Evolutionary conservation across 2,797 vertebrate genomes (phyloP).

Genomic region (Epinephelus coioides): DNA sequence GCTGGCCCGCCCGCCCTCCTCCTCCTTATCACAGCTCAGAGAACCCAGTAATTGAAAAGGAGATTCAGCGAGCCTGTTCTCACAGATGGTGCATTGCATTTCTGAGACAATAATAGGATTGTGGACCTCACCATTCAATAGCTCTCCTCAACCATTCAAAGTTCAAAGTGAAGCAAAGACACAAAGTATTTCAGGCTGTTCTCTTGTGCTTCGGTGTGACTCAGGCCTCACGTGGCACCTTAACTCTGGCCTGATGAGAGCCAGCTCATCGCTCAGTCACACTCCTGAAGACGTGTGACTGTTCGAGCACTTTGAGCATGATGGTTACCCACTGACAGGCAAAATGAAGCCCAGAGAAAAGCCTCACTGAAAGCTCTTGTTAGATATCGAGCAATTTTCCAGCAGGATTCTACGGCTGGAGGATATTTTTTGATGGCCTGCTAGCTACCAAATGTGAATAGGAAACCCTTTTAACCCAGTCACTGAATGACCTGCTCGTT

Average conservation of each 20-base stretch:
- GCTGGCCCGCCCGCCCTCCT: not conserved
- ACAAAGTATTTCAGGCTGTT: conserved; percentile 7
- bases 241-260: conserved; percentile 57
- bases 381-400: conserved; percentile 33
- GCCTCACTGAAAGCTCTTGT: conserved; percentile 24
- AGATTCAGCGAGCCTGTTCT: conserved; percentile 33
- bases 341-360: conserved; percentile 24
- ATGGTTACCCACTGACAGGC: conserved; percentile 53
- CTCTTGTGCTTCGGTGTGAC: conserved; percentile 48
- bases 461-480: not conserved
- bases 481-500: conserved; percentile 1
- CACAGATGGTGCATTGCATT: conserved; percentile 39
- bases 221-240: conserved; percentile 70
- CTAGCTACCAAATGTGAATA: conserved; percentile 7
- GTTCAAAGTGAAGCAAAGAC: conserved; percentile 26
- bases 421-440: conserved; percentile 2
- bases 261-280: conserved; percentile 74
- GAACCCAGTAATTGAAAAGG: conserved; percentile 68
- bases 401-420: conserved; percentile 3
- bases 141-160: conserved; percentile 44
- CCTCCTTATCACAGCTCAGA: conserved; percentile 53
- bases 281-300: conserved; percentile 68
- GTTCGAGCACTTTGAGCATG: conserved; percentile 37
- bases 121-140: conserved; percentile 37
- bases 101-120: conserved; percentile 60